Evolutionary conservation across 1,140 invertebrate species (phyloP).

Genomic region (Formica exsecta): DNA sequence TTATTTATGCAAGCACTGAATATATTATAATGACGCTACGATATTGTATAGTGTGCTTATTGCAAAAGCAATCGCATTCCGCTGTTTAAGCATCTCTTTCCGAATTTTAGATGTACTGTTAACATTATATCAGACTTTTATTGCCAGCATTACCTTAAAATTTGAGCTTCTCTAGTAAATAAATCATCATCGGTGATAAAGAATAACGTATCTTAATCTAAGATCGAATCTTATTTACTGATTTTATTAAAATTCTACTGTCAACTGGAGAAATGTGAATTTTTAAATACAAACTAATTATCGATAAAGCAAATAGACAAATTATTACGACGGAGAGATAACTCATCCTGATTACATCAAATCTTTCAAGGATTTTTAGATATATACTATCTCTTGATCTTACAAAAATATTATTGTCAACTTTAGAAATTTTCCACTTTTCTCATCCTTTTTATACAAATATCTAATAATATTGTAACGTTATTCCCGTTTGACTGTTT

Average conservation of each 20-base stretch:
- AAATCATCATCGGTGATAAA: not conserved
- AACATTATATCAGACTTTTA: constrained; percentile 48
- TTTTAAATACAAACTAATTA: not conserved
- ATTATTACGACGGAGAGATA: not conserved
- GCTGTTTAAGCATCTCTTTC: constrained; percentile 30
- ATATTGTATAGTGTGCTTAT: constrained; percentile 7
- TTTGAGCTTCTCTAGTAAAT: constrained; percentile 19
- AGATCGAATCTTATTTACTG: not conserved
- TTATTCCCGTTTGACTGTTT: constrained; percentile 1
- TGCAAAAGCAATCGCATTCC: not conserved
- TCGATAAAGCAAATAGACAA: not conserved
- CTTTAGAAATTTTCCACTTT: not conserved
- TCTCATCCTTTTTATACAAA: constrained; percentile 8
- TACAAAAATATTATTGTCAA: constrained; percentile 38
- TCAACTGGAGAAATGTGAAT: not conserved
- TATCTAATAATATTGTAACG: constrained; percentile 2
- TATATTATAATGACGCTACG: constrained; percentile 8
- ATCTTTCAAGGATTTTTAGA: not conserved
- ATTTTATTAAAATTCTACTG: constrained; percentile 12
- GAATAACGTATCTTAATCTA: constrained; percentile 28
- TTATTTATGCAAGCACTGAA: constrained; percentile 13
- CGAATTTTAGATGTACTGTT: constrained; percentile 46
- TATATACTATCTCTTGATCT: not conserved
- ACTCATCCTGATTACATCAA: not conserved
- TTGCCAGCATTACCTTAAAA: constrained; percentile 12